Percentiles rank a stretch among this genome's conserved stretches.
Conservation (phyloP, 1,140 invertebrate species). For the Euschistus heros region DNA sequence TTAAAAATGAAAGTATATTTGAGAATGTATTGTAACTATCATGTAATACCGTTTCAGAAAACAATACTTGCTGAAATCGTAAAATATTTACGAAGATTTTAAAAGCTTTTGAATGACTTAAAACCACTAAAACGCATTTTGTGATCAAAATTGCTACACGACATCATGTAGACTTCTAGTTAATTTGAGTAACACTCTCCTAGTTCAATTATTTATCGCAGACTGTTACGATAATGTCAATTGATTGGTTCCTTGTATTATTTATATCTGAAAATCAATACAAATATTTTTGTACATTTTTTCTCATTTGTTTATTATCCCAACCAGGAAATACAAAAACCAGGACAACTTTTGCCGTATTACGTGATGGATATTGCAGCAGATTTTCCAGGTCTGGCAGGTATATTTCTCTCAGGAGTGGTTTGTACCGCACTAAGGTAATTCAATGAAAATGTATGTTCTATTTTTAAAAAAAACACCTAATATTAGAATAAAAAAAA, state of each 20-base stretch:
- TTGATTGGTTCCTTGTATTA: not conserved
- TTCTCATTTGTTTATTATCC: constrained; percentile 7
- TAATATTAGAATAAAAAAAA: not conserved
- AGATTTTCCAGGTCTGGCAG: constrained; percentile 42
- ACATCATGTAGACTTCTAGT: too few species aligned
- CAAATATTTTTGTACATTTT: not conserved
- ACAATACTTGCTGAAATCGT: too few species aligned
- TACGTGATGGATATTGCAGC: constrained; percentile 42
- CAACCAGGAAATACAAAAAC: constrained; percentile 28
- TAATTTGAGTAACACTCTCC: too few species aligned
- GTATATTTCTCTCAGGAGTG: constrained; percentile 52
- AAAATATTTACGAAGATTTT: too few species aligned
- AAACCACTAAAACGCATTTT: too few species aligned
- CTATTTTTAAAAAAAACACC: not conserved
- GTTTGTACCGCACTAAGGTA: constrained; percentile 47
- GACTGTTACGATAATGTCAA: not conserved
- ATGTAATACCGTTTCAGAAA: too few species aligned
- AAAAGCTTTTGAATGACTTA: too few species aligned
- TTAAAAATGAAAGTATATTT: too few species aligned
- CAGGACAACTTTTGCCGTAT: constrained; percentile 42
- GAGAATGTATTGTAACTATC: too few species aligned
- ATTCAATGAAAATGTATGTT: not conserved
- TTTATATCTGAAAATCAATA: not conserved
- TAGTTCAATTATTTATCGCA: too few species aligned
- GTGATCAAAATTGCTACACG: too few species aligned